Evolutionary conservation across 92 coral and sea anemone species (phyloP), one percentile per base, ranked within the genome.

Genomic region (Epizoanthus rinbou): DNA sequence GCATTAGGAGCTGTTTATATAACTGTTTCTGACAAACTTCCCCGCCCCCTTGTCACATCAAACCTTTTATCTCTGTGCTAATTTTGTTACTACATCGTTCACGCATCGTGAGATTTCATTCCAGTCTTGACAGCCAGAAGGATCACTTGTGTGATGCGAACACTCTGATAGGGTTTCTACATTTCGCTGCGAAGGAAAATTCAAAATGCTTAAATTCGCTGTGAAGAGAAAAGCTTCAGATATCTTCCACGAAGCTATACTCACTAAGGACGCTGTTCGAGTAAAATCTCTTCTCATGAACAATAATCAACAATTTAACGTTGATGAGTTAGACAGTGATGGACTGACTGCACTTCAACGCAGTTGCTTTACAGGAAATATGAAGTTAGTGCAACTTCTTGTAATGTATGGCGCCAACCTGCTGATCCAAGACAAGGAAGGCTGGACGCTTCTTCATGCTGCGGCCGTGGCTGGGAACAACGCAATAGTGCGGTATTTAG

Each of bases 321-420:
- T 97, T 54, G 99, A 97, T 73, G 90, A 92, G 74, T 91, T 97
- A 80, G 99, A 97, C 83, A 92, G 84, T 41, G 98, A 97, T 73
- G 99, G 99, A 3, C 88, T 97, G 73, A 97, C 99, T 18, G 97
- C 99, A n/a, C 84, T 97, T 13, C 99, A 97, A 64, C 88, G 98
- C 17, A 86, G 91, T 50, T 97, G 97, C 23, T 97, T 97, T 65
- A 94, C 93, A 15, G 99, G 99, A 23, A 87, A 87, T 35, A 85
- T 92, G 59, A 86, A 93, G 67, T 83, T 97, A 14, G 99, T 97
- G 35, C 98, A 95, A 54, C 68, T 97, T 37, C 90, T 97, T 8
- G 91, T 97, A 19, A 84, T 90, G 2, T 88, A 89, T 75, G 99
- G 98, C 17, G 99, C 99, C 13, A 92, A 97, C 63, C 57, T 97